Conservation (phyloP, 2,888 invertebrate genomes). For the Eilema caniola region DNA sequence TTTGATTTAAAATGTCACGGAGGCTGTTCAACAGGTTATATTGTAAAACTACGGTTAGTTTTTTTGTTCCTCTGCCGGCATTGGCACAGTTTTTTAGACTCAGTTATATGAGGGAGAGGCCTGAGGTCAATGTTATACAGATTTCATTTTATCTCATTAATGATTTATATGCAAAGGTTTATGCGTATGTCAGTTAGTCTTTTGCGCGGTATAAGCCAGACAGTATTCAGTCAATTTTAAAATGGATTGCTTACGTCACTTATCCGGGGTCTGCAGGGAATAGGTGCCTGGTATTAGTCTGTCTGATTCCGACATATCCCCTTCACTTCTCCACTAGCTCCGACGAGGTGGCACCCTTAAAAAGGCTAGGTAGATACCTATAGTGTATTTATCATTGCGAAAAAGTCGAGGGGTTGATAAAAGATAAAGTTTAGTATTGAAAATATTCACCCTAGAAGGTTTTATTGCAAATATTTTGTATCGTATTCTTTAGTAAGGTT, state of each 20-base stretch:
- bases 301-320: background rate
- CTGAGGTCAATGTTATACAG: slow-evolving; percentile 64
- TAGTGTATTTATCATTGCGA: background rate
- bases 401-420: background rate
- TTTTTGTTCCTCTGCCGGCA: slow-evolving; percentile 54
- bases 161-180: background rate
- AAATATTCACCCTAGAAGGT: background rate
- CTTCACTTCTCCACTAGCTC: background rate
- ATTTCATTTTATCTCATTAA: slow-evolving; percentile 43
- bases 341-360: background rate
- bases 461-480: background rate
- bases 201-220: background rate
- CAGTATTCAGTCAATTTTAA: background rate
- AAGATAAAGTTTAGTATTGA: background rate
- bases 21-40: slow-evolving; percentile 31
- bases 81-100: slow-evolving; percentile 66
- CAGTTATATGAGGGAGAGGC: slow-evolving; percentile 53
- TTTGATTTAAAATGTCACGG: slow-evolving; percentile 13
- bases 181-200: background rate
- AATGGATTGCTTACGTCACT: background rate
- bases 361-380: background rate
- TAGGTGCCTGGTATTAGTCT: background rate
- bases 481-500: background rate
- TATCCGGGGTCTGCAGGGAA: background rate
- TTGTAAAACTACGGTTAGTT: slow-evolving; percentile 30